Evolutionary conservation across 2,888 invertebrate species (phyloP).

Genomic region (Bedellia somnulentella): DNA sequence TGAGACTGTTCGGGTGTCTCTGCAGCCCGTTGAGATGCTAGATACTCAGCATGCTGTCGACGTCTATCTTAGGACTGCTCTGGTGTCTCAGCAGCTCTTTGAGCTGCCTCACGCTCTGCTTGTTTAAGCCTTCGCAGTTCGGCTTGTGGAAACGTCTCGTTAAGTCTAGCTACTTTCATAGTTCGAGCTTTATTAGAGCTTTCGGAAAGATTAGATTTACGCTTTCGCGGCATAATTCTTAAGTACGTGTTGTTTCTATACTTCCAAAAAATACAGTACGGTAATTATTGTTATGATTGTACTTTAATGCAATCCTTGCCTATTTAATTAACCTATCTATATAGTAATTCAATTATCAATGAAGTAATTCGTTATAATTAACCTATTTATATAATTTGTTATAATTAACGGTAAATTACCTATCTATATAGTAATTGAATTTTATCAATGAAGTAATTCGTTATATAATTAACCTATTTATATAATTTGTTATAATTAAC

Average conservation of each 20-base stretch:
- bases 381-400: too few species aligned
- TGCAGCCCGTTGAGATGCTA: conserved; percentile 6
- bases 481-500: too few species aligned
- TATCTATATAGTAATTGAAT: too few species aligned
- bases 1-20: conserved; percentile 6
- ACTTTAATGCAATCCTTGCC: conserved; percentile 10
- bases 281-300: conserved; percentile 10
- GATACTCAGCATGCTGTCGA: conserved; percentile 6
- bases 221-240: conserved; percentile 10
- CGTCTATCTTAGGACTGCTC: conserved; percentile 4
- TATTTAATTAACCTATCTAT: too few species aligned
- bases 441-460: too few species aligned
- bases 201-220: conserved; percentile 4
- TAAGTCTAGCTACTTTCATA: background rate
- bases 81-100: conserved; percentile 8
- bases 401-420: too few species aligned
- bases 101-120: conserved; percentile 8
- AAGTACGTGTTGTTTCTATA: conserved; percentile 7
- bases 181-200: background rate
- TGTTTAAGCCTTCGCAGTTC: conserved; percentile 1
- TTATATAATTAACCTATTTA: too few species aligned
- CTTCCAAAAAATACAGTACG: conserved; percentile 10
- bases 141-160: conserved; percentile 1
- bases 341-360: too few species aligned
- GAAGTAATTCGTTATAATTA: too few species aligned